Percentiles rank a stretch among this genome's conserved stretches.
phyloP scores from a whole-genome alignment of 2,888 invertebrate genomes.

The Apodemia zela region DNA sequence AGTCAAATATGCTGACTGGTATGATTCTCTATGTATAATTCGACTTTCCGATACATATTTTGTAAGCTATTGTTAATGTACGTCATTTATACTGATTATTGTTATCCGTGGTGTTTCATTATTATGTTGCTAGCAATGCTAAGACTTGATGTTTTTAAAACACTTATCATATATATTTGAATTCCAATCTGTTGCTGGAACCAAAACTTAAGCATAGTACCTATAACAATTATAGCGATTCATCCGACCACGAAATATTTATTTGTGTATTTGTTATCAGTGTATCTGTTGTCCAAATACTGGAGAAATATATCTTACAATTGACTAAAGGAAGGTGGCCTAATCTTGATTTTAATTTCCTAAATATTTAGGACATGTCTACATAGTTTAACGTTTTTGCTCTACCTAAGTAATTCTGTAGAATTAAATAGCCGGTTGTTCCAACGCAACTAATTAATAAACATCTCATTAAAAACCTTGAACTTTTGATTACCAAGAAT shows the following conservation, averaged over 20 bases:
- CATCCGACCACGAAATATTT: not conserved
- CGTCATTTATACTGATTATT: not conserved
- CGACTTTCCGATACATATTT: not conserved
- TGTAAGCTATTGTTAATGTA: not conserved
- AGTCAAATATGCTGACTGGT: no score
- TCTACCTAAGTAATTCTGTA: not conserved
- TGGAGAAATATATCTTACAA: not conserved
- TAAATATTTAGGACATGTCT: not conserved
- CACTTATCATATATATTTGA: no score
- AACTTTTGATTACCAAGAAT: constrained; percentile 68
- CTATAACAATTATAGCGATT: not conserved
- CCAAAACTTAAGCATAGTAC: not conserved
- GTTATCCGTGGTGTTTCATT: not conserved
- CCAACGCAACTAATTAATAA: constrained; percentile 72
- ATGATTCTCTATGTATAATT: not conserved
- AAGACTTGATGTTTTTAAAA: no score
- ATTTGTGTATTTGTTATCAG: not conserved
- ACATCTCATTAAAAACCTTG: constrained; percentile 70
- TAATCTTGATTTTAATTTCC: not conserved
- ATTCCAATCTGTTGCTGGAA: not conserved
- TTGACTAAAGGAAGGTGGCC: not conserved
- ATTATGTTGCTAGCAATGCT: not conserved
- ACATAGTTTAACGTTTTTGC: not conserved
- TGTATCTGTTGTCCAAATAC: no score
- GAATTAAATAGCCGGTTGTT: constrained; percentile 56